Conservation (phyloP, 2,797 vertebrate genomes). For the Myioborus miniatus region DNA sequence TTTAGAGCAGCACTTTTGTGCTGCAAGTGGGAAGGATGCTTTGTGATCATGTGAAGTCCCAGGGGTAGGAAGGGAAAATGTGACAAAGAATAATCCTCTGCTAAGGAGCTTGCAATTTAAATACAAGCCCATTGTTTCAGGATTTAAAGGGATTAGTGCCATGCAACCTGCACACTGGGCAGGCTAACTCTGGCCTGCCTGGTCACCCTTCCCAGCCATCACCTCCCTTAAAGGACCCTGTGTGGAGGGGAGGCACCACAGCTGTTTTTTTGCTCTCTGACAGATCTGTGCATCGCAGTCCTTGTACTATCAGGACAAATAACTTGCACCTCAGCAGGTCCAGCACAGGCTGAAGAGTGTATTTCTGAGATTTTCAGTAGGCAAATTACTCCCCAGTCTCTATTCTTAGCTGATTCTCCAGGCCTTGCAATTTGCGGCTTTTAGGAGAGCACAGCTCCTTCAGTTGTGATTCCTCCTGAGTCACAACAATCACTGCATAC, state of each 20-base stretch:
- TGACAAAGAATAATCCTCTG: constrained; percentile 10
- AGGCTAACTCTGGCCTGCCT: background rate
- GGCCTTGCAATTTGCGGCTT: background rate
- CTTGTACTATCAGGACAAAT: background rate
- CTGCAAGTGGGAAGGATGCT: background rate
- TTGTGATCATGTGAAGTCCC: background rate
- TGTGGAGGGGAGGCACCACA: background rate
- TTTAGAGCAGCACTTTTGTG: background rate
- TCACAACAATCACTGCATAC: background rate
- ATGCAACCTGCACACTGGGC: background rate
- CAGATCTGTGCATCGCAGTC: background rate
- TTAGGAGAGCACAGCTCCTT: background rate
- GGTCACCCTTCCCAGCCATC: background rate
- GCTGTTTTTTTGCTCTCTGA: background rate
- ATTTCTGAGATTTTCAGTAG: background rate
- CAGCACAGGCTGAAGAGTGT: background rate
- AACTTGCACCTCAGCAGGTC: background rate
- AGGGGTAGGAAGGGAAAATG: background rate
- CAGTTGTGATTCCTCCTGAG: background rate
- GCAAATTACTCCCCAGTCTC: background rate
- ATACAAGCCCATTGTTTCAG: constrained; percentile 24
- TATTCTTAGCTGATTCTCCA: background rate
- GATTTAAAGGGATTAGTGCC: background rate
- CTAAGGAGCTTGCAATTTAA: constrained; percentile 35
- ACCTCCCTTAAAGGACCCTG: background rate